phyloP scores from a whole-genome alignment of 2,113 vertebrate genomes.

The Etheostoma spectabile region DNA sequence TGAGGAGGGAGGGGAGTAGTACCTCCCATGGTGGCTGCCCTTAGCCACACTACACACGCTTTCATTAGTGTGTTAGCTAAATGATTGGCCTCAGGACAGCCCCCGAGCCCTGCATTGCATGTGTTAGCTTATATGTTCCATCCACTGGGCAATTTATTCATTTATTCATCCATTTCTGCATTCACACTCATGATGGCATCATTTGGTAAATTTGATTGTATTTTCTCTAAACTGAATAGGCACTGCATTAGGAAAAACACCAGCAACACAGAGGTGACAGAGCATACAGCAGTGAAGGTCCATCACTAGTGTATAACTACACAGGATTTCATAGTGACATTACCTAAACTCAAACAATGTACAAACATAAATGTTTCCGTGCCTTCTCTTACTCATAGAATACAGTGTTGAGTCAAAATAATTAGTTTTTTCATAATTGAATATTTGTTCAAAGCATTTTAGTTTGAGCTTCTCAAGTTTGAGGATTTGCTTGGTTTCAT shows the following conservation, averaged over 20 bases:
- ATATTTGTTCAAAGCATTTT: not conserved
- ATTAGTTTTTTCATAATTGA: not conserved
- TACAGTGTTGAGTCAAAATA: not conserved
- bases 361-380: slow-evolving; percentile 1
- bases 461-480: not conserved
- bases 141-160: slow-evolving; percentile 80
- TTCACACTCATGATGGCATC: slow-evolving; percentile 62
- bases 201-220: slow-evolving; percentile 62
- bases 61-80: slow-evolving; percentile 85
- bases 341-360: slow-evolving; percentile 17
- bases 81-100: slow-evolving; percentile 86
- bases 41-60: slow-evolving; percentile 80
- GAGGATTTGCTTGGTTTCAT: not conserved
- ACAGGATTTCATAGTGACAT: slow-evolving; percentile 3
- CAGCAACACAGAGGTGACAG: slow-evolving; percentile 22
- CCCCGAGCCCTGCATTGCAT: slow-evolving; percentile 80
- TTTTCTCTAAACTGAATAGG: slow-evolving; percentile 52
- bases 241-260: slow-evolving; percentile 23
- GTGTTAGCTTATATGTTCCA: slow-evolving; percentile 76
- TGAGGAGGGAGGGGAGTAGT: slow-evolving; percentile 74
- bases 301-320: slow-evolving; percentile 8
- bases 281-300: slow-evolving; percentile 13
- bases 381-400: not conserved
- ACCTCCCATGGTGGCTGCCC: slow-evolving; percentile 82
- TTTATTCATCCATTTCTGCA: slow-evolving; percentile 73